phyloP scores from a whole-genome alignment of 2,888 invertebrate genomes.

The Dasypolia templi region DNA sequence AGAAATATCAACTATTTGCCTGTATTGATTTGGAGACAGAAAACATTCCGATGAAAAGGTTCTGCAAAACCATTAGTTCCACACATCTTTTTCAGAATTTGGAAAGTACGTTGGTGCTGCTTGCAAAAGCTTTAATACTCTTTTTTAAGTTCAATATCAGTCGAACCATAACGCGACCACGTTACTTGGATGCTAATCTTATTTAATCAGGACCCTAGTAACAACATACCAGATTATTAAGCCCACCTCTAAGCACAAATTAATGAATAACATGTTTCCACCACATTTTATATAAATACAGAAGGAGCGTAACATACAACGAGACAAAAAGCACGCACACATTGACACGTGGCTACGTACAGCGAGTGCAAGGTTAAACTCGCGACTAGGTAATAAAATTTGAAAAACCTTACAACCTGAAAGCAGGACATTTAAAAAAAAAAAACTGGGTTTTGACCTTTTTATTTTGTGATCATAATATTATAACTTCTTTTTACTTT shows the following conservation, averaged over 20 bases:
- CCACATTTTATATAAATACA: not conserved
- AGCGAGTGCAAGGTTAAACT: not conserved
- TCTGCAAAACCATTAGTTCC: not conserved
- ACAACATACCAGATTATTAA: constrained; percentile 24
- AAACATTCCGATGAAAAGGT: not conserved
- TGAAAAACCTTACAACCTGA: too few species aligned
- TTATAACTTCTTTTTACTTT: too few species aligned
- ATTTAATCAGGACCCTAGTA: constrained; percentile 20
- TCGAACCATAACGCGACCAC: not conserved
- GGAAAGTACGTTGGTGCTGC: not conserved
- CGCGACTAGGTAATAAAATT: too few species aligned
- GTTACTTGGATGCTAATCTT: not conserved
- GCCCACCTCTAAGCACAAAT: constrained; percentile 14
- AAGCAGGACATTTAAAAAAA: too few species aligned
- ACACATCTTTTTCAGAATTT: too few species aligned
- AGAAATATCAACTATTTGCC: not conserved
- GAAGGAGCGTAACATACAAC: not conserved
- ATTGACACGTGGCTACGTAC: not conserved
- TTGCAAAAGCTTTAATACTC: too few species aligned
- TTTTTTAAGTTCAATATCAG: not conserved
- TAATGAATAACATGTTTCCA: constrained; percentile 20
- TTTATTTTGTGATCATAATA: not conserved
- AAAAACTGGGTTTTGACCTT: too few species aligned
- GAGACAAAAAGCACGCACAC: not conserved
- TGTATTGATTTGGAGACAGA: not conserved